phyloP scores from a whole-genome alignment of 1,140 invertebrate species.

The Lepidurus apus region DNA sequence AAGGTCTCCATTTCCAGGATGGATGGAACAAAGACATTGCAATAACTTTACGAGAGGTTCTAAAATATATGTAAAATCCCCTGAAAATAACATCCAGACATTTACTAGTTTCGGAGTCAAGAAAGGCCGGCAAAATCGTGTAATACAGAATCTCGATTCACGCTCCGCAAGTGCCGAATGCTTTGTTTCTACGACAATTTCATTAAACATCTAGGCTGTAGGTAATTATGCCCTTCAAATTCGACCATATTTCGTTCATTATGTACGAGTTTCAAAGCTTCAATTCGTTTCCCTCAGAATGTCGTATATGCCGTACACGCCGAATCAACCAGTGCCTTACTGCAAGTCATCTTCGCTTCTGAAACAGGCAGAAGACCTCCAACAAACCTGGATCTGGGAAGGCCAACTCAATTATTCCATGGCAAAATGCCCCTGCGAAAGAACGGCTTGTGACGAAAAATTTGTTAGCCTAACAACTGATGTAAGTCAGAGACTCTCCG shows the following conservation, averaged over 20 bases:
- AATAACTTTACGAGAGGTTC: slow-evolving; percentile 24
- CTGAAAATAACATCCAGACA: too few relatives aligned
- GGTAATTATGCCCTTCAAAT: neutral
- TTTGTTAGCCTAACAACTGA: slow-evolving; percentile 27
- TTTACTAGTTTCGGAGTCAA: slow-evolving; percentile 9
- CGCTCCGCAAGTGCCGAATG: neutral
- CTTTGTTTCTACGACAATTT: neutral
- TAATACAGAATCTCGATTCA: slow-evolving; percentile 6
- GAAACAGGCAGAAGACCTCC: slow-evolving; percentile 26
- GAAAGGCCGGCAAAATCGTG: neutral
- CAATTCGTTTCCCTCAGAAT: neutral
- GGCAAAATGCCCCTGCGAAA: slow-evolving; percentile 22
- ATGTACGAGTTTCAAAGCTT: neutral
- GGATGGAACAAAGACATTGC: slow-evolving; percentile 32
- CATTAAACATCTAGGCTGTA: neutral
- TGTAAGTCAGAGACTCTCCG: neutral
- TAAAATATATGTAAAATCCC: neutral
- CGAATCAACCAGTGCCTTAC: slow-evolving; percentile 17
- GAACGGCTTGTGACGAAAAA: slow-evolving; percentile 25
- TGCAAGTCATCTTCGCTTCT: slow-evolving; percentile 27
- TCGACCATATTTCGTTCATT: neutral
- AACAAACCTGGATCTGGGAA: slow-evolving; percentile 30
- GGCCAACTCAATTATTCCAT: neutral
- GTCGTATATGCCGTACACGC: slow-evolving; percentile 26
- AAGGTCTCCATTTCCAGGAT: slow-evolving; percentile 26